phyloP scores from a whole-genome alignment of 2,113 vertebrate genomes.

The Gavia stellata region DNA sequence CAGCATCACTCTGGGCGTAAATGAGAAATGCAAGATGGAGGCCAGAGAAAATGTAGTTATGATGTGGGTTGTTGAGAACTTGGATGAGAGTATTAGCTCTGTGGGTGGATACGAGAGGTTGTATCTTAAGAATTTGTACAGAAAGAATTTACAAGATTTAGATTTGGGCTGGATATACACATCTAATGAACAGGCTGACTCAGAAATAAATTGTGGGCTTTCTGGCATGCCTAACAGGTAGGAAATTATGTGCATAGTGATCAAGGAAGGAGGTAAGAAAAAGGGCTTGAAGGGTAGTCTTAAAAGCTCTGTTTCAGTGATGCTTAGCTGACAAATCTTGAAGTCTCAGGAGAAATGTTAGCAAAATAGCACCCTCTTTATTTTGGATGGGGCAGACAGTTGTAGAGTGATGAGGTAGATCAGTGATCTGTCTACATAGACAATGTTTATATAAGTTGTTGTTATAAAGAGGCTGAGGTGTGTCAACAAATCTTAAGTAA shows the following conservation, averaged over 20 bases:
- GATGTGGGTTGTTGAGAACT: neutral
- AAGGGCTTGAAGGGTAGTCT: neutral
- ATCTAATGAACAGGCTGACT: neutral
- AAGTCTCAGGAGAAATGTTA: neutral
- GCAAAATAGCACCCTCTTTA: neutral
- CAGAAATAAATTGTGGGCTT: neutral
- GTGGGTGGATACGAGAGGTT: neutral
- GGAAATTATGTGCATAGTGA: neutral
- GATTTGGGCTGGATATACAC: neutral
- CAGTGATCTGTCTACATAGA: neutral
- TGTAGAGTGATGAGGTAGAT: conserved; percentile 10
- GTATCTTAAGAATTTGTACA: neutral
- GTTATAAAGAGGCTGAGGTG: neutral
- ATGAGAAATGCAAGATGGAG: neutral
- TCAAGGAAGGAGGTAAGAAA: neutral
- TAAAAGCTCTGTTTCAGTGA: neutral
- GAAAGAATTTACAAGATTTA: neutral
- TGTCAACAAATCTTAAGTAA: neutral
- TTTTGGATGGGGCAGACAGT: neutral
- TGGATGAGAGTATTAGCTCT: neutral
- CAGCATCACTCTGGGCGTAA: neutral
- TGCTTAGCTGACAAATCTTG: neutral
- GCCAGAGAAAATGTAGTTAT: neutral
- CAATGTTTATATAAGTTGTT: neutral
- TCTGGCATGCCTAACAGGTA: neutral